phyloP scores from a whole-genome alignment of 2,113 vertebrate species.

The Pangasianodon hypophthalmus region DNA sequence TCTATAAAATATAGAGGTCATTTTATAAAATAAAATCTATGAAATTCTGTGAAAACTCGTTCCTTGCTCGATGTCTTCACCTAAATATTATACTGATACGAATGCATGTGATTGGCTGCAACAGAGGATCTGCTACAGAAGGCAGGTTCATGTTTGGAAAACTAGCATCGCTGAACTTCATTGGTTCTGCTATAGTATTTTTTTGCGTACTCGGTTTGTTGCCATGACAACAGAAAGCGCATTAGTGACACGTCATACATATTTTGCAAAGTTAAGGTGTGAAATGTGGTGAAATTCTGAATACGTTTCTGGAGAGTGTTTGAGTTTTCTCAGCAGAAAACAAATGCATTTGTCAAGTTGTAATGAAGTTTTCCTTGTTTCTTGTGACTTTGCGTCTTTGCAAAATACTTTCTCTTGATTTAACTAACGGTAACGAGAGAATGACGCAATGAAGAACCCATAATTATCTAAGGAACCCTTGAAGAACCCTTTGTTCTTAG shows the following conservation, averaged over 20 bases:
- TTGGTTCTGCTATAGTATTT: not conserved
- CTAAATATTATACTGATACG: not conserved
- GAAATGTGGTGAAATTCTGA: not conserved
- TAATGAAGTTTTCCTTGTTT: not conserved
- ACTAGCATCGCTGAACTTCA: not conserved
- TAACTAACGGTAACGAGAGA: not conserved
- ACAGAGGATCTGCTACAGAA: not conserved
- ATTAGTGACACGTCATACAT: not conserved
- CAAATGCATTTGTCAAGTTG: no score
- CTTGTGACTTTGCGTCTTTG: not conserved
- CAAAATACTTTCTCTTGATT: not conserved
- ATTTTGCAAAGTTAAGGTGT: not conserved
- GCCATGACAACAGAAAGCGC: not conserved
- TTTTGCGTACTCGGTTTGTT: not conserved
- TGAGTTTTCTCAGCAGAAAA: not conserved
- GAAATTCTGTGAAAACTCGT: not conserved
- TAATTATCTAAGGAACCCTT: not conserved
- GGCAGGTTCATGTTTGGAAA: not conserved
- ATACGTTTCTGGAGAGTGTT: not conserved
- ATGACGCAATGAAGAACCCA: not conserved
- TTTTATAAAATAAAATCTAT: no score
- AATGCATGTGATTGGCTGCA: not conserved
- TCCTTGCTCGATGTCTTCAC: not conserved
- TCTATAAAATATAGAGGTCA: no score
- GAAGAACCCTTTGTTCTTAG: not conserved